Evolutionary conservation across 2,113 vertebrate genomes (phyloP), one percentile per base, ranked within the genome.

Genomic region (Gavia stellata): DNA sequence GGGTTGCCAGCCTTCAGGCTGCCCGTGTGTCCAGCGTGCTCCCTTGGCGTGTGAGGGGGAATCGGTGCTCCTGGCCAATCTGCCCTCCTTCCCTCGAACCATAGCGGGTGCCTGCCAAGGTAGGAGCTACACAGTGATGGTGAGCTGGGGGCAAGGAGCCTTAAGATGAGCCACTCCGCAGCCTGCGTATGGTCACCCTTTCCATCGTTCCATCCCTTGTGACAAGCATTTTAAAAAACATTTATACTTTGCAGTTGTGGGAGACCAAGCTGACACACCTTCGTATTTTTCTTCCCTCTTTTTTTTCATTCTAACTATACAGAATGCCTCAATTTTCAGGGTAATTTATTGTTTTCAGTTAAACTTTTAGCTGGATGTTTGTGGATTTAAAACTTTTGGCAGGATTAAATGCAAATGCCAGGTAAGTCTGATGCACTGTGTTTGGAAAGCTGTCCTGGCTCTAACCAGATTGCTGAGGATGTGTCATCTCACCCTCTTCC

Each of bases 1-100:
- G n/a, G 17, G 33, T 38, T 61, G 17, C 25, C 67, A 52, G 5
- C 23, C 33, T 59, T 58, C 74, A 73, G 52, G 34, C 38, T 38
- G 49, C 34, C 29, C 0, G 1, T 10, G n/a, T 12, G 17, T 47
- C 38, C 49, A 40, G 7, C 1, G 0, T 33, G 29, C 38, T 75
- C 55, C 40, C 14, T 21, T 28, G 65, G n/a, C 1, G 0, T 6
- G 7, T 40, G 62, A 77, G 36, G 29, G 11, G 14, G 29, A n/a
- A 8, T 6, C 14, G 19, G 15, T 2, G 1, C 23, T 61, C 47
- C 40, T 62, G 49, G 56, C 40, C 72, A 78, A 10, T 25, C 34
- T 77, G 40, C 56, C 16, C 25, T n/a, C 47, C 55, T 70, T 55
- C n/a, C 29, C 31, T 62, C 5, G 5, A 62, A 49, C 16, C 1